Percentiles rank a stretch among this genome's conserved stretches.
Conservation (phyloP, 2,888 invertebrate species). For the Drosophila koepferae region DNA sequence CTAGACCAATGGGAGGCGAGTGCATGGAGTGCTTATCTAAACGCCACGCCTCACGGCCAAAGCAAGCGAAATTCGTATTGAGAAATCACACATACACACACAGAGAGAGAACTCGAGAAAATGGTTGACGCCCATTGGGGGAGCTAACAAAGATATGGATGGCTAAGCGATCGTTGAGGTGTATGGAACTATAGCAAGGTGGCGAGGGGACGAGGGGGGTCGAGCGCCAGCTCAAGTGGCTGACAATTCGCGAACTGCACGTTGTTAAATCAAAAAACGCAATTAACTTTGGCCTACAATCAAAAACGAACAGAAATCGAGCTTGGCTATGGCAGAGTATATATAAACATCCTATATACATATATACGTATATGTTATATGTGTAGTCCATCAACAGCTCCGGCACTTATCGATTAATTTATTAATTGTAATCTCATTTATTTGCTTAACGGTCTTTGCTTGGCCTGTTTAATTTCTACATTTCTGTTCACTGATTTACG, state of each 20-base stretch:
- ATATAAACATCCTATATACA: not conserved
- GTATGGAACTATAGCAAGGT: constrained; percentile 15
- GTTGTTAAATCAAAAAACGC: constrained; percentile 69
- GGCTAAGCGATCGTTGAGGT: not conserved
- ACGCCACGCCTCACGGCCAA: constrained; percentile 10
- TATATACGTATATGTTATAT: not conserved
- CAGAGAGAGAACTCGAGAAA: constrained; percentile 2
- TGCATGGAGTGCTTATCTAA: constrained; percentile 35
- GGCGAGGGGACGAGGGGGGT: not conserved
- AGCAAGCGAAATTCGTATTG: constrained; percentile 34
- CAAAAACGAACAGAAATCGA: constrained; percentile 9
- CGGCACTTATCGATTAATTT: constrained; percentile 77
- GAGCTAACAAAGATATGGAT: constrained; percentile 6
- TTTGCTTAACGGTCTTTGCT: constrained; percentile 57
- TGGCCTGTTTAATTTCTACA: constrained; percentile 51
- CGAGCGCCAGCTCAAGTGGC: constrained; percentile 46
- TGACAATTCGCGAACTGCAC: constrained; percentile 24
- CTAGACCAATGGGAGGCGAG: constrained; percentile 31
- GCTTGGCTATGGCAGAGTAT: constrained; percentile 1
- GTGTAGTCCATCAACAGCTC: constrained; percentile 19
- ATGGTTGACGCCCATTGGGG: constrained; percentile 45
- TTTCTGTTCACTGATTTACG: constrained; percentile 69
- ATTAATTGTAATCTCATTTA: constrained; percentile 80
- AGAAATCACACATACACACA: constrained; percentile 21
- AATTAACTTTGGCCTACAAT: constrained; percentile 70